A percentile compares a stretch with the other conserved stretches of the same genome.
Evolutionary conservation across 2,113 vertebrate species (phyloP).

Genomic region (Struthio camelus): DNA sequence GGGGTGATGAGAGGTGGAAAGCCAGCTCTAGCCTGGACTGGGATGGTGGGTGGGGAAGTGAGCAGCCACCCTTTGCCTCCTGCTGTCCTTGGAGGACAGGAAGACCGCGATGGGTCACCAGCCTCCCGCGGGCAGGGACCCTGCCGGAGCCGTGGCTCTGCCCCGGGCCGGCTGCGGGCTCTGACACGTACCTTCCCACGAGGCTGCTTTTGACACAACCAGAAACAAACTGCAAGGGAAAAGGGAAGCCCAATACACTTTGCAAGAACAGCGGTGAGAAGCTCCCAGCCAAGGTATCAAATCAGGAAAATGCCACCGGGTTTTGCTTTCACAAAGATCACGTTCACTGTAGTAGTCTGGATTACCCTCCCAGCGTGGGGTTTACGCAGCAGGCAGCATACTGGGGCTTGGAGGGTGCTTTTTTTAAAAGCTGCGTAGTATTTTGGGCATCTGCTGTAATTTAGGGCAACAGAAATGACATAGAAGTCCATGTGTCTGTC

Average conservation of each 20-base stretch:
- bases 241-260: background rate
- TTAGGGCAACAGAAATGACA: background rate
- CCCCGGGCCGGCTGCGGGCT: background rate
- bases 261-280: background rate
- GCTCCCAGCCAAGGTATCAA: background rate
- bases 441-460: background rate
- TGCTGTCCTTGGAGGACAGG: background rate
- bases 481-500: background rate
- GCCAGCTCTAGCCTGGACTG: background rate
- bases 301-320: background rate
- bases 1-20: background rate
- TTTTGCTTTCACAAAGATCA: background rate
- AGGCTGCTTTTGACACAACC: background rate
- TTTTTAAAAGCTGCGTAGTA: background rate
- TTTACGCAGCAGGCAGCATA: background rate
- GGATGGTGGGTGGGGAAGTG: background rate
- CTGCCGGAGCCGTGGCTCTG: background rate
- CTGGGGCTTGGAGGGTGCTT: background rate
- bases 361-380: background rate
- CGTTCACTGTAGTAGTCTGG: fast-evolving
- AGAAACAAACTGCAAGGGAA: background rate
- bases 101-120: background rate
- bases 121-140: background rate
- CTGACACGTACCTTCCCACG: background rate
- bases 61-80: background rate